Conservation (phyloP, 1,140 invertebrate genomes). For the Elysia chlorotica region DNA sequence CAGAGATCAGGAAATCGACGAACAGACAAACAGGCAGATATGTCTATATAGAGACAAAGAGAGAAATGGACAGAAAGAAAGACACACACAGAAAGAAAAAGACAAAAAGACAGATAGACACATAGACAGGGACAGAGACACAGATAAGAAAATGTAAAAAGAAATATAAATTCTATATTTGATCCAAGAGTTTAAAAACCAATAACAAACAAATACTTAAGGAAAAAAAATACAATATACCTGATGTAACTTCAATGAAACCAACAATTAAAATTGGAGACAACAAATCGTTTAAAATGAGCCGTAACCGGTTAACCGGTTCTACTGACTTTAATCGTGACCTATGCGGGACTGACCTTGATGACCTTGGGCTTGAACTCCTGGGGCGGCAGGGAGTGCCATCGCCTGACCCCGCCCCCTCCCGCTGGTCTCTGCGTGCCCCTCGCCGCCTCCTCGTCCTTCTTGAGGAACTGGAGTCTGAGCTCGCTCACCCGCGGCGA, state of each 20-base stretch:
- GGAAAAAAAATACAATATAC: too few relatives aligned
- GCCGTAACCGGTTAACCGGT: too few relatives aligned
- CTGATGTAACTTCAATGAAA: too few relatives aligned
- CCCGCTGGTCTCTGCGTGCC: background rate
- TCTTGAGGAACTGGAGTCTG: constrained; percentile 18
- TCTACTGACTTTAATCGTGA: too few relatives aligned
- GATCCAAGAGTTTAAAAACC: background rate
- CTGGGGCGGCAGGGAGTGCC: constrained; percentile 26
- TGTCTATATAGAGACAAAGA: background rate
- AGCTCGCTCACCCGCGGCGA: constrained; percentile 12
- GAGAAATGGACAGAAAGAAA: constrained; percentile 15
- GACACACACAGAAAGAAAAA: background rate
- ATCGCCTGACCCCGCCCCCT: constrained; percentile 1
- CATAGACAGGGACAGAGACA: too few relatives aligned
- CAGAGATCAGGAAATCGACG: background rate
- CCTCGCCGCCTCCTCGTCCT: background rate
- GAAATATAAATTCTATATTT: too few relatives aligned
- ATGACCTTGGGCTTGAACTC: constrained; percentile 6
- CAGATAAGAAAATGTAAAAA: too few relatives aligned
- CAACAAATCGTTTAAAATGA: too few relatives aligned
- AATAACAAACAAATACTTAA: too few relatives aligned
- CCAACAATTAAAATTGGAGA: too few relatives aligned
- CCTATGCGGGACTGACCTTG: constrained; percentile 23
- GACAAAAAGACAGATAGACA: background rate
- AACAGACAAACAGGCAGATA: constrained; percentile 5